Evolutionary conservation across 2,888 invertebrate genomes (phyloP), one percentile per base, ranked within the genome.

Genomic region (Hyposoter dolosus): DNA sequence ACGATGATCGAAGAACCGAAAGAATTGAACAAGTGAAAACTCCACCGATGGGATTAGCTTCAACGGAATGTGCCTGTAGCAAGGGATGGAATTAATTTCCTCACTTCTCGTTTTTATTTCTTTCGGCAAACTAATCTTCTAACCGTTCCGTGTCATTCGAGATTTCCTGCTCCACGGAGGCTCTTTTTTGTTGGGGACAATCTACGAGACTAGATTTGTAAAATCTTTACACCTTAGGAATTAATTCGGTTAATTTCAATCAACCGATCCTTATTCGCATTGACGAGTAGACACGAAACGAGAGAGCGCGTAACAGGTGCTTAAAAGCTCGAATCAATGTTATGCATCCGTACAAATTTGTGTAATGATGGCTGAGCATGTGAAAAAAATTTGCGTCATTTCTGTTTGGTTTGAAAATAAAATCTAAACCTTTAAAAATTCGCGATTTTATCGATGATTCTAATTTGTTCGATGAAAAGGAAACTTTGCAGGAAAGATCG

Each of bases 61-160:
- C 63, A 60, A 28, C 45, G 66, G 68, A 78, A 56, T 63, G 72
- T 74, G 65, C 47, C 74, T 68, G 68, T 68, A 76, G 71, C n/a
- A 66, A 19, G 77, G 60, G 71, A 60, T 78, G 74, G 81, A 82
- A 84, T 68, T 82, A 68, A 82, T 78, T 84, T 74, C 68, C 72
- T 77, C 72, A 19, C 65, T 47, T 17, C 66, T 72, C 65, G 66
- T 28, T 43, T 75, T 1, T 35, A 28, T 40, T 28, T 28, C 43
- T 28, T 43, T 23, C 56, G 35, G 40, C 66, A 35, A 66, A 35
- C 50, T 60, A 81, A 77, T 84, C 69, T 65, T 84, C 69, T 65
- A 5, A n/a, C 68, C 4, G 15, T 12, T 15, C 17, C 10, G n/a
- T 28, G 23, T 76, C 69, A 66, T 71, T 71, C 65, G n/a, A 23